A percentile compares a stretch with the other conserved stretches of the same genome.
These are phyloP conservation scores for Clunio marinus DNA, from an alignment of 2,888 invertebrate genomes.

Conservation along the genomic window DNA sequence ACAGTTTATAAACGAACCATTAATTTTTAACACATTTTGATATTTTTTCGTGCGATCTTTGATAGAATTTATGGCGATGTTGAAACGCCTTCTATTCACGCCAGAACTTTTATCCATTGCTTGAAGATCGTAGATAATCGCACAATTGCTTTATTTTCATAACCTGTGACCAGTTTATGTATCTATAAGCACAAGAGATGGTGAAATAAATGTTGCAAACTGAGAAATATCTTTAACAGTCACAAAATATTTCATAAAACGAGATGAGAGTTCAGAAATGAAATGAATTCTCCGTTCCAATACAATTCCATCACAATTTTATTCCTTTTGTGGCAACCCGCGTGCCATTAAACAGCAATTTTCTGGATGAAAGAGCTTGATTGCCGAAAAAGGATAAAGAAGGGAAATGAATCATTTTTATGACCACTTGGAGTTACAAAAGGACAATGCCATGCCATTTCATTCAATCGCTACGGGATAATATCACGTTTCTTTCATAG, in stretches of 20 bases:
- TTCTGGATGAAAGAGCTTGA: too few species aligned
- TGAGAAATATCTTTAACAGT: too few species aligned
- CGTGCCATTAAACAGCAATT: constrained; percentile 1
- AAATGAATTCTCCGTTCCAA: too few species aligned
- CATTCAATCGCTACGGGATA: too few species aligned
- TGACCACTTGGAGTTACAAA: background rate
- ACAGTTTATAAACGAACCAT: background rate
- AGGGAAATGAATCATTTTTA: constrained; percentile 2
- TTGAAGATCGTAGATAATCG: background rate
- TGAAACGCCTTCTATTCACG: constrained; percentile 2
- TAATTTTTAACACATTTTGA: background rate
- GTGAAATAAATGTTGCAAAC: too few species aligned
- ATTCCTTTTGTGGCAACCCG: background rate
- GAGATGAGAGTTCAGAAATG: background rate
- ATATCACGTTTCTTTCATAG: too few species aligned
- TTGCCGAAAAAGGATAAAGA: background rate
- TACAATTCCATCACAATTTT: too few species aligned
- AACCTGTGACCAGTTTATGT: too few species aligned
- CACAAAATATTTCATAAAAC: too few species aligned
- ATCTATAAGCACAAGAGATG: too few species aligned
- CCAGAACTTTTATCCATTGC: background rate
- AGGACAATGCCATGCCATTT: constrained; percentile 10
- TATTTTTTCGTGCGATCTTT: background rate
- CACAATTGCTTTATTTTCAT: constrained; percentile 28
- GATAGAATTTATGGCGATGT: constrained; percentile 4